A percentile compares a stretch with the other conserved stretches of the same genome.
These are phyloP conservation scores for Microchirus variegatus DNA, from an alignment of 2,797 vertebrate species.

Conservation along the genomic window DNA sequence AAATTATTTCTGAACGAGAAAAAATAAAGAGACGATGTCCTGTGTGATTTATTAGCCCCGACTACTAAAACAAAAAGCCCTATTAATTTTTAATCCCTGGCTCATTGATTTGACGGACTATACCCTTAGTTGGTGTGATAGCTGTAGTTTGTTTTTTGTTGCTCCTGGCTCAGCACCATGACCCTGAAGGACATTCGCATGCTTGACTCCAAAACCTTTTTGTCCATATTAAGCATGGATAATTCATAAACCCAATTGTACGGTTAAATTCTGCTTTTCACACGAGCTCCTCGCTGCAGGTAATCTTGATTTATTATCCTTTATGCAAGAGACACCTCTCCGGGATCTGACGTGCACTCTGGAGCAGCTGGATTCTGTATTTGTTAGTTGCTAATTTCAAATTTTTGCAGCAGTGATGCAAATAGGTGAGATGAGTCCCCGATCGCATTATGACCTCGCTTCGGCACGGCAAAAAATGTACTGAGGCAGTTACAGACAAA, in stretches of 20 bases:
- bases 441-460: neutral
- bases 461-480: neutral
- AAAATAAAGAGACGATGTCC: neutral
- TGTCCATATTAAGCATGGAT: neutral
- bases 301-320: neutral
- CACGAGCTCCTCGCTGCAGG: neutral
- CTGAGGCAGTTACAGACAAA: neutral
- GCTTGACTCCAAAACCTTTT: constrained; percentile 1
- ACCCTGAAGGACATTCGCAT: constrained; percentile 4
- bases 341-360: neutral
- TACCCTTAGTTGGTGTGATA: too few relatives aligned
- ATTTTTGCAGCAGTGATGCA: neutral
- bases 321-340: neutral
- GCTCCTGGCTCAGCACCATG: neutral
- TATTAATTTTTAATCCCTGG: constrained; percentile 23
- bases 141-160: constrained; percentile 20
- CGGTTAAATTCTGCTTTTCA: too few relatives aligned
- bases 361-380: too few relatives aligned
- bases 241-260: neutral
- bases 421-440: neutral
- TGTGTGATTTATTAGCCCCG: constrained; percentile 8
- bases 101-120: constrained; percentile 43
- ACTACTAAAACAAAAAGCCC: neutral
- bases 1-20: neutral
- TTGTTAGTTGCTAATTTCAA: too few relatives aligned